Conservation (phyloP, 2,888 invertebrate species). For the Drosophila meridionalis region DNA sequence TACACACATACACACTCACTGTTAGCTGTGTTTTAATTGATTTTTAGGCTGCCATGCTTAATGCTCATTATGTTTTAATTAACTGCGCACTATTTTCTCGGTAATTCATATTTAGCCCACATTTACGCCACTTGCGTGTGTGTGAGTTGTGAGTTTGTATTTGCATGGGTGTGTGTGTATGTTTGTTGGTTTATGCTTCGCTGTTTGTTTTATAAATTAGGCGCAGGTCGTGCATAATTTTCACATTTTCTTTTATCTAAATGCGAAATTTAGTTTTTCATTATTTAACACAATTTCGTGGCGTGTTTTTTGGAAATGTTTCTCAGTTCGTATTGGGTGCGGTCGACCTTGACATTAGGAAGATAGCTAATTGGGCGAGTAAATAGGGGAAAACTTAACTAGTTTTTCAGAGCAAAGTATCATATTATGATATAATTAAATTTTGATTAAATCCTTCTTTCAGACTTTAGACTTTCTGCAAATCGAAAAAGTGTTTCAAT, state of each 20-base stretch:
- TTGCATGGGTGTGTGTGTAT: neutral
- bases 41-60: conserved; percentile 65
- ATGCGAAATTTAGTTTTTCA: conserved; percentile 77
- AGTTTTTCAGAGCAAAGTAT: neutral
- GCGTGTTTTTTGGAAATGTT: conserved; percentile 31
- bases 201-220: conserved; percentile 69
- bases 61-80: conserved; percentile 78
- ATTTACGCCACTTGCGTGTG: conserved; percentile 27
- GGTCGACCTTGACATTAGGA: conserved; percentile 51
- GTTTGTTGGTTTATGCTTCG: conserved; percentile 27
- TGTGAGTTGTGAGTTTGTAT: conserved; percentile 11
- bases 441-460: neutral
- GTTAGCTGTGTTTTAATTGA: conserved; percentile 61
- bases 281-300: conserved; percentile 67
- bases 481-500: neutral
- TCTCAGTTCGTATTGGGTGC: conserved; percentile 8
- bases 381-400: neutral
- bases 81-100: conserved; percentile 72
- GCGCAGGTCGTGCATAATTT: conserved; percentile 69
- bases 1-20: conserved; percentile 1
- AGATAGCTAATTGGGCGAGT: neutral
- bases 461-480: no score
- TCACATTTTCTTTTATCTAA: conserved; percentile 74
- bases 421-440: neutral
- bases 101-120: conserved; percentile 73